phyloP scores from a whole-genome alignment of 2,888 invertebrate species.

The Lepidocyrtinus sp. region DNA sequence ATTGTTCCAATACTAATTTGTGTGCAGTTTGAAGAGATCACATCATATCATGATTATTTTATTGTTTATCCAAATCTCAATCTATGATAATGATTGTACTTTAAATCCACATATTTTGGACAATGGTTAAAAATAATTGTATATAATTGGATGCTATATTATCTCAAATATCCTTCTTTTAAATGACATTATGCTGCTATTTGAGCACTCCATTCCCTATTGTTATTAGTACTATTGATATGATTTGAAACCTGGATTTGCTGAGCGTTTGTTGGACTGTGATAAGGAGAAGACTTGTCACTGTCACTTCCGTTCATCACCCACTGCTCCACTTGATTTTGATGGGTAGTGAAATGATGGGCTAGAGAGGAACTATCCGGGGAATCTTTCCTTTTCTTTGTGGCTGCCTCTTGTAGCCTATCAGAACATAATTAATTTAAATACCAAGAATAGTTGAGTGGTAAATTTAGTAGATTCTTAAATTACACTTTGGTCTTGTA shows the following conservation, averaged over 20 bases:
- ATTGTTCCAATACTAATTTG: background rate
- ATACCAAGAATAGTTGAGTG: background rate
- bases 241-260: conserved; percentile 18
- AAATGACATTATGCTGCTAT: conserved; percentile 21
- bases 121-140: background rate
- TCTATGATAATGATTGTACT: no score
- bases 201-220: conserved; percentile 54
- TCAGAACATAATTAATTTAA: no score
- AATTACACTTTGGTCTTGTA: conserved; percentile 68
- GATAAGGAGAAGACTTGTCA: conserved; percentile 43
- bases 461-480: background rate
- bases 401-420: conserved; percentile 49
- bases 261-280: background rate
- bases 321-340: conserved; percentile 38
- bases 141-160: background rate
- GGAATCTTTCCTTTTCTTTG: conserved; percentile 44
- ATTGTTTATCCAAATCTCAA: no score
- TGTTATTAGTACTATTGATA: conserved; percentile 46
- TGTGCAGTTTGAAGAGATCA: conserved; percentile 49
- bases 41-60: conserved; percentile 22
- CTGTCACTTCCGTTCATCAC: conserved; percentile 45
- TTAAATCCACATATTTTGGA: background rate
- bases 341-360: background rate
- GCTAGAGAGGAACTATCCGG: background rate
- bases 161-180: background rate